Evolutionary conservation across 2,797 vertebrate genomes (phyloP).

Genomic region (Peromyscus melanophrys): DNA sequence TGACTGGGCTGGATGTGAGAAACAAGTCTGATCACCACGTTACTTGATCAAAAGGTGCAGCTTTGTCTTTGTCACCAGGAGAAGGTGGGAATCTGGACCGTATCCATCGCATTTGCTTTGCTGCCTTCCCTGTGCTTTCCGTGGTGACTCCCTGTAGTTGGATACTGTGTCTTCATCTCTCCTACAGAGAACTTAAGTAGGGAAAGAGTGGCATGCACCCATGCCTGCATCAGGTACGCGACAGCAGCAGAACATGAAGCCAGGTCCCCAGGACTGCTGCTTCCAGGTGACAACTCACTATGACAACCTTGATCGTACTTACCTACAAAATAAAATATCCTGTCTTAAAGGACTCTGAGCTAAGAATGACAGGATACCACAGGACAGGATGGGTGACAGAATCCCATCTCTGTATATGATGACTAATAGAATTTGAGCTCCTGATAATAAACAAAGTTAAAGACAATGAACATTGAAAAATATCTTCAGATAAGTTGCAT

Average conservation of each 20-base stretch:
- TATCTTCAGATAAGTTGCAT: not conserved
- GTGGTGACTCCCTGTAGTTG: not conserved
- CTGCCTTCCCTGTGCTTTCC: not conserved
- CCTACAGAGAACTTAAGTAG: not conserved
- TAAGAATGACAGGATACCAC: not conserved
- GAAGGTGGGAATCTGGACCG: not conserved
- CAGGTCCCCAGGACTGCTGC: not conserved
- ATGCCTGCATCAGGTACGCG: too few species aligned
- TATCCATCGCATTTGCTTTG: not conserved
- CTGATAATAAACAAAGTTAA: constrained; percentile 40
- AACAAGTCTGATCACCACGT: not conserved
- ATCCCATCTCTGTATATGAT: not conserved
- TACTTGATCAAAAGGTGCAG: not conserved
- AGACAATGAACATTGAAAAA: not conserved
- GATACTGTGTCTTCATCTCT: not conserved
- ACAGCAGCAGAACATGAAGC: not conserved
- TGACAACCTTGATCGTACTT: not conserved
- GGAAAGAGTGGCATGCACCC: not conserved
- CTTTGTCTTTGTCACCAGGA: not conserved
- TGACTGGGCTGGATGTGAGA: not conserved
- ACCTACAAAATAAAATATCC: constrained; percentile 26
- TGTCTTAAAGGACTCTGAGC: constrained; percentile 1
- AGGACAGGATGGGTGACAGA: not conserved
- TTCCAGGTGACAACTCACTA: not conserved
- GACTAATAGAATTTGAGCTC: not conserved